These are phyloP conservation scores for Mugil cephalus DNA, from an alignment of 2,113 vertebrate genomes.

Conservation along the genomic window DNA sequence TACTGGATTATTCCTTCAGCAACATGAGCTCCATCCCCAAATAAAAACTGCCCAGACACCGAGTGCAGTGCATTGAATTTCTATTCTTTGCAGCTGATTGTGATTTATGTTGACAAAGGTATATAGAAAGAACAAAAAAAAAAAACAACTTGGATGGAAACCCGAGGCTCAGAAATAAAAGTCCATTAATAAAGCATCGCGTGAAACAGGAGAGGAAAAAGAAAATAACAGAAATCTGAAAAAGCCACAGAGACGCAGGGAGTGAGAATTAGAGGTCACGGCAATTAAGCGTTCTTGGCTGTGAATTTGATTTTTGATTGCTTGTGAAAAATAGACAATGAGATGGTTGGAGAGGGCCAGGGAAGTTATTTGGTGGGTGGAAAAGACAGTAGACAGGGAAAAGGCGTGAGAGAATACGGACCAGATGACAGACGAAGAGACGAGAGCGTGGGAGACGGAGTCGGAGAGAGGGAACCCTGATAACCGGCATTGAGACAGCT, in stretches of 20 bases:
- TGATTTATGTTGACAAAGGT: constrained; percentile 19
- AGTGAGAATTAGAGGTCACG: constrained; percentile 20
- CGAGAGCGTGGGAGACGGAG: constrained; percentile 9
- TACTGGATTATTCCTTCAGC: no score
- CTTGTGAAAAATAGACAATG: constrained; percentile 14
- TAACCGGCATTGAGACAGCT: constrained; percentile 6
- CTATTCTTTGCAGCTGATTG: neutral
- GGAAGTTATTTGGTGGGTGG: constrained; percentile 24
- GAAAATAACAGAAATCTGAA: constrained; percentile 52
- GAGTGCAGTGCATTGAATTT: no score
- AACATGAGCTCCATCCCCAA: no score
- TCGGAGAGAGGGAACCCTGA: constrained; percentile 3
- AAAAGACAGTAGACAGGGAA: constrained; percentile 22
- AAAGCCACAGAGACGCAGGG: neutral
- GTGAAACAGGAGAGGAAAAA: constrained; percentile 33
- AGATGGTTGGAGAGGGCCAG: neutral
- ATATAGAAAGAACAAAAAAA: neutral
- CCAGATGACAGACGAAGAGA: constrained; percentile 26
- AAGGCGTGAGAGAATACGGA: constrained; percentile 18
- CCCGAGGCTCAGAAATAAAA: neutral
- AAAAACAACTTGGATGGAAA: constrained; percentile 20
- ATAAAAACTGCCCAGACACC: no score
- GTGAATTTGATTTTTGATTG: constrained; percentile 42
- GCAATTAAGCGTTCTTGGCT: constrained; percentile 51
- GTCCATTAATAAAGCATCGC: constrained; percentile 40